These are phyloP conservation scores for Seriola rivoliana DNA, from an alignment of 2,113 vertebrate genomes.

Conservation along the genomic window DNA sequence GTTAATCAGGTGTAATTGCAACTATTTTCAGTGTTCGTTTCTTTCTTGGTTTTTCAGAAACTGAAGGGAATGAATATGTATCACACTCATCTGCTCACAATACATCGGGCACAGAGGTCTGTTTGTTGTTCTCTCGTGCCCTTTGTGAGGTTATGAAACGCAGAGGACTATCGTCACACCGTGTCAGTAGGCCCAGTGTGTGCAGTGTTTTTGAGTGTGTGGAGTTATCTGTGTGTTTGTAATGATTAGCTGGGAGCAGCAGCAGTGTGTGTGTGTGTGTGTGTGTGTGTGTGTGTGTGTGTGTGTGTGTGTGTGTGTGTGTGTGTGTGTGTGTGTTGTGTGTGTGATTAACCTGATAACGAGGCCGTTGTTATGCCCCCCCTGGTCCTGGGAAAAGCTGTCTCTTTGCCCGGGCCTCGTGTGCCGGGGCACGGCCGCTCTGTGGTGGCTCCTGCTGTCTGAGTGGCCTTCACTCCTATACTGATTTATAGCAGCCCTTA, in stretches of 20 bases:
- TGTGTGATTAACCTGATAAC: constrained; percentile 78
- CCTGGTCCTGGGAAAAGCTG: constrained; percentile 84
- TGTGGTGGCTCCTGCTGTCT: constrained; percentile 82
- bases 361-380: constrained; percentile 65
- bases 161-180: constrained; percentile 33
- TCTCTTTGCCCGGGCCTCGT: constrained; percentile 42
- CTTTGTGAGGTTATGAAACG: constrained; percentile 58
- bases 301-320: constrained; percentile 59
- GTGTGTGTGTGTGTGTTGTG: constrained; percentile 22
- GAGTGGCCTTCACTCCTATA: constrained; percentile 87
- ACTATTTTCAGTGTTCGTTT: background rate
- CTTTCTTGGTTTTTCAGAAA: background rate
- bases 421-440: constrained; percentile 35
- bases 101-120: constrained; percentile 34
- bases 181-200: constrained; percentile 54
- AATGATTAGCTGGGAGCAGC: constrained; percentile 80
- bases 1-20: background rate
- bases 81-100: background rate
- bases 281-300: constrained; percentile 62
- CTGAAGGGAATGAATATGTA: background rate
- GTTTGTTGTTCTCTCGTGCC: constrained; percentile 58
- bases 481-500: constrained; percentile 88
- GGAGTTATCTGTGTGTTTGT: constrained; percentile 76
- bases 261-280: constrained; percentile 39
- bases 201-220: constrained; percentile 66